Conservation (phyloP, 2,888 invertebrate species). For the Drosophila setosimentum region DNA sequence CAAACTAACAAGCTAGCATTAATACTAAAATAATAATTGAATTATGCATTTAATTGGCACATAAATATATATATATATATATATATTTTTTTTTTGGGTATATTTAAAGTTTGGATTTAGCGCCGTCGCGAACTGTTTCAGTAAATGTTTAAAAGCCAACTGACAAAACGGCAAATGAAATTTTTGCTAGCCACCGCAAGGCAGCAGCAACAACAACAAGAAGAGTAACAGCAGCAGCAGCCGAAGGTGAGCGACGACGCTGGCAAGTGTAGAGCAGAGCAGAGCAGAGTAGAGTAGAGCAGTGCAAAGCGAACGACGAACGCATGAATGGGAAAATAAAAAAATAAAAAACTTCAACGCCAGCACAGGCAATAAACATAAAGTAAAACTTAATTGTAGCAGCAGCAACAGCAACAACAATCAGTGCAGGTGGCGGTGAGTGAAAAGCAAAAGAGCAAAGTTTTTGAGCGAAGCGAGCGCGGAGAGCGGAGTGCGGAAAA, state of each 20-base stretch:
- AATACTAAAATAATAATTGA: constrained; percentile 38
- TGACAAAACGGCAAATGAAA: constrained; percentile 76
- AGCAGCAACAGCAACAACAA: constrained; percentile 39
- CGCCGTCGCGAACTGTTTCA: constrained; percentile 81
- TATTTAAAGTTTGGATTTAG: constrained; percentile 40
- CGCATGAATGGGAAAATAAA: constrained; percentile 60
- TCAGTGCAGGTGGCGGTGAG: constrained; percentile 45
- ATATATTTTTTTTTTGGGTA: constrained; percentile 11
- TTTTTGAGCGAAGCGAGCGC: constrained; percentile 53
- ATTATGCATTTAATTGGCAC: constrained; percentile 36
- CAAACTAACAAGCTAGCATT: constrained; percentile 14
- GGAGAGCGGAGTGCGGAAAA: constrained; percentile 18
- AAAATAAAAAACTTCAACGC: constrained; percentile 40
- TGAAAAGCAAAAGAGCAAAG: constrained; percentile 50
- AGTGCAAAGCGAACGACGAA: constrained; percentile 56
- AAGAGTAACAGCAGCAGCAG: constrained; percentile 8
- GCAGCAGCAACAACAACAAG: constrained; percentile 26
- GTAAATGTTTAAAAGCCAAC: constrained; percentile 84
- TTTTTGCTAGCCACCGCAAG: constrained; percentile 57
- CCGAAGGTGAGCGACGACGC: constrained; percentile 66
- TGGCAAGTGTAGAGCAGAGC: constrained; percentile 62
- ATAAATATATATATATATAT: not conserved
- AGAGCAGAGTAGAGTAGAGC: constrained; percentile 51
- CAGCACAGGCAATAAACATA: constrained; percentile 65
- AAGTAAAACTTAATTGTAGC: constrained; percentile 78